Percentiles rank a stretch among this genome's conserved stretches.
Conservation (phyloP, 2,888 invertebrate genomes). For the Dusona sp. region DNA sequence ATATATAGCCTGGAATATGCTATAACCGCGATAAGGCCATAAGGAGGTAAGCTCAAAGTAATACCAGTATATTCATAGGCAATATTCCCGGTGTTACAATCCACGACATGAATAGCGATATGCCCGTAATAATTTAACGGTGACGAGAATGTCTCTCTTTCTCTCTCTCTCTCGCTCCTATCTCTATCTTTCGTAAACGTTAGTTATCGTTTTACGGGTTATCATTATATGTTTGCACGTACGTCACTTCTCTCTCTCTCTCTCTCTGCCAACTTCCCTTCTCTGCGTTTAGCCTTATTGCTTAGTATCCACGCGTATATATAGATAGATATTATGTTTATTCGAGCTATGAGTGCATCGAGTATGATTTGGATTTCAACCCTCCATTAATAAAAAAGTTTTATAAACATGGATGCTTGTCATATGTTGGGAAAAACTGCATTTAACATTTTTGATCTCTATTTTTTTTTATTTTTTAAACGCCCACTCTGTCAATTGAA, state of each 20-base stretch:
- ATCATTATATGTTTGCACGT: slow-evolving; percentile 47
- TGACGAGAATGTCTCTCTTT: slow-evolving; percentile 43
- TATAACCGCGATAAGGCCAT: slow-evolving; percentile 37
- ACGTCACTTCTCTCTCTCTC: background rate
- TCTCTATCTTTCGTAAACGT: slow-evolving; percentile 30
- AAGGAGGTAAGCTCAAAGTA: slow-evolving; percentile 38
- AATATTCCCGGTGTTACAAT: slow-evolving; percentile 49
- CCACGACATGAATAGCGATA: slow-evolving; percentile 59
- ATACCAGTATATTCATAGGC: slow-evolving; percentile 21
- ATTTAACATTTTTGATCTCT: background rate
- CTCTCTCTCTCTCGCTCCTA: background rate
- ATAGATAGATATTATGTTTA: background rate
- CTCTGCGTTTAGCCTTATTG: background rate
- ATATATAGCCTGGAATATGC: slow-evolving; percentile 2
- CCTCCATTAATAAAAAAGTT: background rate
- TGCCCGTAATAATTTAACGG: slow-evolving; percentile 61
- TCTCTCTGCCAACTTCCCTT: background rate
- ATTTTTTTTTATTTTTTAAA: too few species aligned
- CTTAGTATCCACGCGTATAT: slow-evolving; percentile 33
- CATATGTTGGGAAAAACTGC: background rate
- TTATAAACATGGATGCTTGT: background rate
- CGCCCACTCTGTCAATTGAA: too few species aligned
- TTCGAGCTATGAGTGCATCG: background rate
- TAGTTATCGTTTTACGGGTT: slow-evolving; percentile 58
- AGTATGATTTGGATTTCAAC: background rate